These are phyloP conservation scores for Tamandua tetradactyla DNA, from an alignment of 2,797 vertebrate species.

Conservation along the genomic window DNA sequence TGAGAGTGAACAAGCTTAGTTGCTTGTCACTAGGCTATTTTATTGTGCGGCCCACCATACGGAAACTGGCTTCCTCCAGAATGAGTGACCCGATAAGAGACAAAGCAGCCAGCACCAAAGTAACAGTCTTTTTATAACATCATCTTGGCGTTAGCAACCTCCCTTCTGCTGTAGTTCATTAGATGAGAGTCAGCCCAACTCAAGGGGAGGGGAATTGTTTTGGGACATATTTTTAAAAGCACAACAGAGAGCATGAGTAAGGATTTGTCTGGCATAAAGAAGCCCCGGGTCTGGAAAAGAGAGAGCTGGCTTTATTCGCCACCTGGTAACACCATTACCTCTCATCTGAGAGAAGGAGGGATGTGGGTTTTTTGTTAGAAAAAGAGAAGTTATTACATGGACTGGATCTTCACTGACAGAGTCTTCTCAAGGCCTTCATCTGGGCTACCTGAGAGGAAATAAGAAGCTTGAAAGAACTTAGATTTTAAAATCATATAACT, in stretches of 20 bases:
- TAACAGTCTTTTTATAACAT: neutral
- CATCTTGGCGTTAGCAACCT: neutral
- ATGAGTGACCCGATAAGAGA: neutral
- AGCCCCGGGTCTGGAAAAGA: neutral
- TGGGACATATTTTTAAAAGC: neutral
- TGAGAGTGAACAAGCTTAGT: no score
- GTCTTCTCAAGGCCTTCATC: neutral
- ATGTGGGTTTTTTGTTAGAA: neutral
- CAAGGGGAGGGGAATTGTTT: neutral
- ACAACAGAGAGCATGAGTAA: neutral
- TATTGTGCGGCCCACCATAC: neutral
- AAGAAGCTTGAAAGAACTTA: neutral
- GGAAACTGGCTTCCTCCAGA: neutral
- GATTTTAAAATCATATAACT: slow-evolving; percentile 6
- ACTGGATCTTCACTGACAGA: no score
- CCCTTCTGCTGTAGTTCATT: neutral
- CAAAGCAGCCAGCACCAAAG: neutral
- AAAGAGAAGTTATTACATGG: neutral
- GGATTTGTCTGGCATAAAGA: neutral
- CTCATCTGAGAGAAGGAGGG: neutral
- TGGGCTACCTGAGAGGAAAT: neutral
- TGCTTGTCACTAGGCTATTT: neutral
- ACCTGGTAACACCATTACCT: neutral
- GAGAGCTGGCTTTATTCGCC: neutral
- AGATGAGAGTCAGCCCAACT: neutral